These are phyloP conservation scores for Lithobates pipiens DNA, from an alignment of 2,797 vertebrate species.

Conservation along the genomic window DNA sequence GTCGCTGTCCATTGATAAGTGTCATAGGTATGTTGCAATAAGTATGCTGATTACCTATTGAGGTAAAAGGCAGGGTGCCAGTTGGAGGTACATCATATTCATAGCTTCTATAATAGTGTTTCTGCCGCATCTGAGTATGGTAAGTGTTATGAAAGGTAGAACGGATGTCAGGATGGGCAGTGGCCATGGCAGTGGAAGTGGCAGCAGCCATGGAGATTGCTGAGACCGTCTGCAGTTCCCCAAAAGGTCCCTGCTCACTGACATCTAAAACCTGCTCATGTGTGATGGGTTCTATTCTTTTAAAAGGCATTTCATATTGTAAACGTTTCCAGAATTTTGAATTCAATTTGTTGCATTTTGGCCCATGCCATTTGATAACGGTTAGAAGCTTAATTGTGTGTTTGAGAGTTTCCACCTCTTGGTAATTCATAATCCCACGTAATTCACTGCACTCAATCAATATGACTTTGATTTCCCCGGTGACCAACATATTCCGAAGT, in stretches of 20 bases:
- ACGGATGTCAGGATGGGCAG: slow-evolving; percentile 95
- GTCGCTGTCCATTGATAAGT: slow-evolving; percentile 96
- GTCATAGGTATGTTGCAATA: slow-evolving; percentile 99
- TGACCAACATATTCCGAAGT: slow-evolving; percentile 95
- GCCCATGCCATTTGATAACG: slow-evolving; percentile 96
- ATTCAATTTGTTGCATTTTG: slow-evolving; percentile 96
- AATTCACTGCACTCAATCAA: slow-evolving; percentile 97
- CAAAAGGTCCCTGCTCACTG: slow-evolving; percentile 97
- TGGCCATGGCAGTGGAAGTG: slow-evolving; percentile 95
- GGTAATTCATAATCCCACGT: slow-evolving; percentile 98
- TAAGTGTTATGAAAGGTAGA: slow-evolving; percentile 97
- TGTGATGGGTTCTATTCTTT: slow-evolving; percentile 91
- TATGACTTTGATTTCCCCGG: slow-evolving; percentile 98
- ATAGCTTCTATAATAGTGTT: slow-evolving; percentile 99
- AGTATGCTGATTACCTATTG: slow-evolving; percentile 97
- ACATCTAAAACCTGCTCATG: slow-evolving; percentile 95
- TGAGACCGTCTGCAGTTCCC: slow-evolving; percentile 96
- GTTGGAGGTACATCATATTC: slow-evolving; percentile 93
- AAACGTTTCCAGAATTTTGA: slow-evolving; percentile 99
- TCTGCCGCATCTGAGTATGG: slow-evolving; percentile 97
- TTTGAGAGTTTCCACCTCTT: slow-evolving; percentile 97
- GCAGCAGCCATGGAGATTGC: slow-evolving; percentile 98
- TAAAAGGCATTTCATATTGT: slow-evolving; percentile 99
- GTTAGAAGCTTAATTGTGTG: slow-evolving; percentile 97
- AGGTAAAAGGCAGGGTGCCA: slow-evolving; percentile 93